Evolutionary conservation across 1,140 invertebrate genomes (phyloP), one percentile per base, ranked within the genome.

Genomic region (Trachelipus rathkii): DNA sequence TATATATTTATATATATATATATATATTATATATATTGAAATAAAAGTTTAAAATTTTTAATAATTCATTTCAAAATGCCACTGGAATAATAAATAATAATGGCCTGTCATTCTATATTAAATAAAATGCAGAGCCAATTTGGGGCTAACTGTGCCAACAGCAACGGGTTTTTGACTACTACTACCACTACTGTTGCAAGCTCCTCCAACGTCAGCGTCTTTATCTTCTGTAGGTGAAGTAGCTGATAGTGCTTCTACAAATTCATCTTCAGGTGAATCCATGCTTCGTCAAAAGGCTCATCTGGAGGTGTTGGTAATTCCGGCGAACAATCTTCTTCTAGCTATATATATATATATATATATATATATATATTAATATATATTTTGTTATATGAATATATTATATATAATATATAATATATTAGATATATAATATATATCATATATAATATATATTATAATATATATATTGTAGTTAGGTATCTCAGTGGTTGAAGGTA

Each of bases 231-330:
- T 72, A 19, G 75, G 73, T 45, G 72, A 75, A 24, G 72, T 71
- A 11, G 68, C 78, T 33, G 72, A 74, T 23, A 76, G 45, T 21
- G 78, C 78, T 70, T 79, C 78, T 44, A 79, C 15, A 45, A 79
- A 79, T 72, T 79, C 78, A 19, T 79, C 78, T 44, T 79, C 78
- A 6, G 78, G 78, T 23, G 78, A 79, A 66, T 79, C 78, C 60
- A 79, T 76, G 60, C 78, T 79, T 60, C n/a, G 72, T 79, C 53
- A 75, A 75, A n/a, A 23, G 75, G 78, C 33, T 79, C 78, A 24
- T 74, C 76, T 72, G 78, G 78, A 33, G 78, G 78, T 15, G 75
- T 76, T 15, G 78, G 78, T 8, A 79, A 75, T 13, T 79, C 76
- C 15, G 78, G 78, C 45, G 78, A 74, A 5, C 44, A 45, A 1